Conservation (phyloP, 2,113 vertebrate species). For the Ammodytes marinus region DNA sequence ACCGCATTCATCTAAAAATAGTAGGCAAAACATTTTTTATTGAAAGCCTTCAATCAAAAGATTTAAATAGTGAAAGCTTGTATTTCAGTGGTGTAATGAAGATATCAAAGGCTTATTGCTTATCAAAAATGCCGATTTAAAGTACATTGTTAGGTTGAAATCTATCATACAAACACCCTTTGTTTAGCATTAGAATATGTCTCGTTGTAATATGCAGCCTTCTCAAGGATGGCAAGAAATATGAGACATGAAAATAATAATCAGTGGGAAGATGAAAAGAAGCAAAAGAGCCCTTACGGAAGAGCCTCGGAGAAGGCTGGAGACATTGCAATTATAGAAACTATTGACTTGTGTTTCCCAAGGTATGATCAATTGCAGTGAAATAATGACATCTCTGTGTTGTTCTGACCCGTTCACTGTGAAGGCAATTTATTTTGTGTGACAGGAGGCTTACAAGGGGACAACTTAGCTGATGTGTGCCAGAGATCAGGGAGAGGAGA, state of each 20-base stretch:
- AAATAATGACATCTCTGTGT: constrained; percentile 88
- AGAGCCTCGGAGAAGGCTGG: constrained; percentile 69
- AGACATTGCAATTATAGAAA: constrained; percentile 87
- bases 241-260: constrained; percentile 54
- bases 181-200: constrained; percentile 2
- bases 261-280: constrained; percentile 62
- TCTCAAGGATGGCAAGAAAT: constrained; percentile 42
- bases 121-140: constrained; percentile 9
- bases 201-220: constrained; percentile 21
- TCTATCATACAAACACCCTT: constrained; percentile 10
- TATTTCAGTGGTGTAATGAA: background rate
- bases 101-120: constrained; percentile 19
- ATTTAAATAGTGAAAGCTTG: background rate
- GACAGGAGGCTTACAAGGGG: constrained; percentile 82
- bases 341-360: constrained; percentile 87
- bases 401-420: constrained; percentile 87
- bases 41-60: constrained; percentile 11
- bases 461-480: constrained; percentile 78
- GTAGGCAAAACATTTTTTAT: background rate
- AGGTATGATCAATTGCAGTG: constrained; percentile 87
- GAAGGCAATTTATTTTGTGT: constrained; percentile 88
- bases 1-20: constrained; percentile 2
- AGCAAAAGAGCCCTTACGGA: constrained; percentile 58
- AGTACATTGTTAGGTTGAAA: constrained; percentile 29
- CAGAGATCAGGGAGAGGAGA: constrained; percentile 71